Conservation (phyloP, 23 tunicate species). For the Pegea sp. region DNA sequence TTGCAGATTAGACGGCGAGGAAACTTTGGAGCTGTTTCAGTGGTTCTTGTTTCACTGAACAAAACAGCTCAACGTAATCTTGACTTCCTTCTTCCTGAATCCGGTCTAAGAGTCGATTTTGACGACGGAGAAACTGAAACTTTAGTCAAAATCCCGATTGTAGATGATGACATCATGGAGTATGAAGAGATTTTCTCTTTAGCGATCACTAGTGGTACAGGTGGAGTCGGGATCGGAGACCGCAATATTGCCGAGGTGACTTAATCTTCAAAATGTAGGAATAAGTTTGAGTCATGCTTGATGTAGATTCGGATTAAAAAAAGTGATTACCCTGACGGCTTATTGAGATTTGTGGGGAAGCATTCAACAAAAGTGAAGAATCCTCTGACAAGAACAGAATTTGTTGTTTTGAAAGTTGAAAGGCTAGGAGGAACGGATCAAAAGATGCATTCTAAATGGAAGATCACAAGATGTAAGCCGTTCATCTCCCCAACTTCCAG, state of each 20-base stretch:
- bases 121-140: conserved; percentile 34
- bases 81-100: conserved; percentile 41
- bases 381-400: conserved; percentile 3
- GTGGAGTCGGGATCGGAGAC: conserved; percentile 31
- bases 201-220: conserved; percentile 10
- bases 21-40: conserved; percentile 35
- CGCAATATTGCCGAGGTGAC: conserved; percentile 14
- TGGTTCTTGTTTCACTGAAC: conserved; percentile 17
- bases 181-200: conserved; percentile 34
- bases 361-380: conserved; percentile 13
- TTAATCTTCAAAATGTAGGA: background rate
- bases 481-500: conserved; percentile 21
- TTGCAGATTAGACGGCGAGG: conserved; percentile 39
- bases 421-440: conserved; percentile 31
- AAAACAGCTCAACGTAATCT: conserved; percentile 43
- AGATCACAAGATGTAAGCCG: conserved; percentile 16
- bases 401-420: conserved; percentile 14
- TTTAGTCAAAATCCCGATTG: conserved; percentile 10
- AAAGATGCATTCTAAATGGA: conserved; percentile 24
- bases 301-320: conserved; percentile 41
- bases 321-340: conserved; percentile 82
- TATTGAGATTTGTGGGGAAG: conserved; percentile 19
- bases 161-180: conserved; percentile 43
- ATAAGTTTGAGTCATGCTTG: too few relatives aligned
- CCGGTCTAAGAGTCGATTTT: conserved; percentile 29